Evolutionary conservation across 1,140 invertebrate genomes (phyloP).

Genomic region (Hydropsyche tenuis): DNA sequence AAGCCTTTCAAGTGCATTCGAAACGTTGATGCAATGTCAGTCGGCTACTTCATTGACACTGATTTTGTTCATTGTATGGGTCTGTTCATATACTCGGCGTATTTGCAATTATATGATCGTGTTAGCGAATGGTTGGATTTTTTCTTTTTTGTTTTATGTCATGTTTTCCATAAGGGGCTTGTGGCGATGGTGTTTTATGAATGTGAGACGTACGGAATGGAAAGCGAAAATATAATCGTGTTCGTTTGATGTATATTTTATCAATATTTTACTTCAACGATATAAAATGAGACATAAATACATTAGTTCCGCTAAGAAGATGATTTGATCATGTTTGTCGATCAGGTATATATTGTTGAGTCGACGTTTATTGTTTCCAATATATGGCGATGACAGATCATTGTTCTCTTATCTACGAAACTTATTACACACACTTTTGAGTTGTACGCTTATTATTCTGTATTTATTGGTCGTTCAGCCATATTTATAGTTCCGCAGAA

Average conservation of each 20-base stretch:
- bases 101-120: no score
- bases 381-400: constrained; percentile 23
- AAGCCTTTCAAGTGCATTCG: constrained; percentile 12
- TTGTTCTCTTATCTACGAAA: constrained; percentile 17
- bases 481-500: background rate
- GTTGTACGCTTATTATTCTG: background rate
- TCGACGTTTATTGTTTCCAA: constrained; percentile 13
- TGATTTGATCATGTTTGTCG: no score
- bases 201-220: no score
- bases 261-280: background rate
- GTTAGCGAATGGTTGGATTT: no score
- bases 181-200: no score
- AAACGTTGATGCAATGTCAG: background rate
- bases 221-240: no score
- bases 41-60: background rate
- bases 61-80: no score
- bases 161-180: no score
- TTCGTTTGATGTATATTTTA: background rate
- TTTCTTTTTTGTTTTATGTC: no score
- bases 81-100: no score
- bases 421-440: background rate
- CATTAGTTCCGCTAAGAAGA: no score
- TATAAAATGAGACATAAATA: no score
- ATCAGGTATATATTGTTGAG: background rate
- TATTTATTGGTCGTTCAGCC: background rate